phyloP scores from a whole-genome alignment of 2,888 invertebrate genomes.

The Oxycera nigricornis region DNA sequence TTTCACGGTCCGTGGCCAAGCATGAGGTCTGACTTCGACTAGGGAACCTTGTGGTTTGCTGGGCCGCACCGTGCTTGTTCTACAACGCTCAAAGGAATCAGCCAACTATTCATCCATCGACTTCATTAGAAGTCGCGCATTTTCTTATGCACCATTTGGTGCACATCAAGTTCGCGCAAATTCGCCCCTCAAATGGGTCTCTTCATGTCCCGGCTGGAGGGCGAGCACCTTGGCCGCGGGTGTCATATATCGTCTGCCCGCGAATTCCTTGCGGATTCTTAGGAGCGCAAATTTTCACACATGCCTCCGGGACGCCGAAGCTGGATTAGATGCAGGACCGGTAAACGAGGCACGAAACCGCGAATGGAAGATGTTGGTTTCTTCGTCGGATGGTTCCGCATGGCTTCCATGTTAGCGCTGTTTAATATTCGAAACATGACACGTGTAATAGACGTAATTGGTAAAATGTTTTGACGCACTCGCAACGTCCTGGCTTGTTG shows the following conservation, averaged over 20 bases:
- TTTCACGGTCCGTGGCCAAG: conserved; percentile 26
- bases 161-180: conserved; percentile 17
- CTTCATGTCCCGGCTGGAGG: background rate
- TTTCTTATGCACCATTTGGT: conserved; percentile 33
- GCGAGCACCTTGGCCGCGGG: background rate
- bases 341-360: background rate
- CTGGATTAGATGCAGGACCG: background rate
- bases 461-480: conserved; percentile 33
- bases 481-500: conserved; percentile 11
- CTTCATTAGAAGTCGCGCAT: conserved; percentile 33
- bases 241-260: conserved; percentile 35
- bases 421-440: conserved; percentile 32
- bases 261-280: background rate
- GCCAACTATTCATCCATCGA: conserved; percentile 3
- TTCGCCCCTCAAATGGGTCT: background rate
- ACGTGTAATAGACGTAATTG: conserved; percentile 33
- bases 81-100: conserved; percentile 18
- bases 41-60: background rate
- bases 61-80: background rate
- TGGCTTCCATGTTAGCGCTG: conserved; percentile 9
- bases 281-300: background rate
- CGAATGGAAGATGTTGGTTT: background rate
- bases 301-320: background rate
- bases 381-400: background rate
- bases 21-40: background rate